These are phyloP conservation scores for Cantharis flavilabris DNA, from an alignment of 2,888 invertebrate species.

Conservation along the genomic window DNA sequence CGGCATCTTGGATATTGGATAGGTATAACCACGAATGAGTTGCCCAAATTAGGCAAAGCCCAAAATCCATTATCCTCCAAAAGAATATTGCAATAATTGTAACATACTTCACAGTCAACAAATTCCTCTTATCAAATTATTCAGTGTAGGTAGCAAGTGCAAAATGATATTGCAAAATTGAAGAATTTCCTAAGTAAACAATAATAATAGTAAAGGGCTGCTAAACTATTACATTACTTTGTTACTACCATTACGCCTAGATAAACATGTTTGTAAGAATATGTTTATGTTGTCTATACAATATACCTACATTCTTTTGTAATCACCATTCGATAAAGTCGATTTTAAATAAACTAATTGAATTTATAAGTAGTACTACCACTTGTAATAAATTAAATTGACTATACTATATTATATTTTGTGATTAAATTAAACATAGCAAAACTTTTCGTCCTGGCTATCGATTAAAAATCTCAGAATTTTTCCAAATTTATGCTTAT, in stretches of 20 bases:
- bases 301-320: neutral
- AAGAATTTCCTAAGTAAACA: neutral
- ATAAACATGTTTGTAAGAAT: neutral
- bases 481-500: neutral
- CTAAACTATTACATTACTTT: neutral
- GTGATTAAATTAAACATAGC: too few relatives aligned
- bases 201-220: neutral
- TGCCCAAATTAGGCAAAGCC: too few relatives aligned
- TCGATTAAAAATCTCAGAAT: neutral
- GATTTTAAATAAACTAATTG: neutral
- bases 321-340: neutral
- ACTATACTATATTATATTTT: neutral
- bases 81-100: too few relatives aligned
- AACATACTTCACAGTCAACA: neutral
- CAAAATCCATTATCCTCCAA: too few relatives aligned
- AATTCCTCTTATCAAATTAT: neutral
- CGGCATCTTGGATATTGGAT: too few relatives aligned
- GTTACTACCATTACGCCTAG: neutral
- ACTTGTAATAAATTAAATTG: neutral
- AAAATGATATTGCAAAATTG: neutral
- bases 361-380: neutral
- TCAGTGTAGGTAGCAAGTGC: neutral
- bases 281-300: neutral
- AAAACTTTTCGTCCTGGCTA: neutral
- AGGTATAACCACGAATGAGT: too few relatives aligned